Base-by-base conservation (phyloP, 2,797 vertebrate species). In the Hyperoplus immaculatus region DNA sequence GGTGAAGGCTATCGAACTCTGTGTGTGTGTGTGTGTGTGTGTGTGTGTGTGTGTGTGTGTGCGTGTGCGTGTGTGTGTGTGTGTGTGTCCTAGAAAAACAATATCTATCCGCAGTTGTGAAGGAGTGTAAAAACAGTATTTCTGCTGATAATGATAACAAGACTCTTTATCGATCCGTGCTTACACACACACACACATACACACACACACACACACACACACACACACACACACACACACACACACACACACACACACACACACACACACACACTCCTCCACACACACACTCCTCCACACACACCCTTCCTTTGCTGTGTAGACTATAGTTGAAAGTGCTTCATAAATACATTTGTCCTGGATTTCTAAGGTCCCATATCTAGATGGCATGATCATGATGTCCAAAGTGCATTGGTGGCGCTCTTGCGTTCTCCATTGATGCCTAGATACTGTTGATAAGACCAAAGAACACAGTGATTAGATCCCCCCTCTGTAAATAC, bases 391-490 rank as follows among this genome's bases (percentile, higher is more conserved):
- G 64, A 75, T 45, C 79, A 68, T 42, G 64, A 75, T 45, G 91
- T 91, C 82, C 87, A 91, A 87, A 91, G 89, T 87, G 82, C 86
- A 29, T 29, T 29, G 57, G 61, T 9, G 29, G 55, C 6, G 45
- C 54, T 78, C 47, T 51, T 29, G 29, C 29, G 0, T 49, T 75
- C 68, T 69, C 38, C 49, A 21, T 61, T 43, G 75, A 87, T 75
- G 85, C 73, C 61, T 38, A 80, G 77, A 89, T 88, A 85, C 49
- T 9, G 75, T 53, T 18, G 10, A 47, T 54, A 55, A 0, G 85
- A 87, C 91, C 90, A 91, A 89, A 63, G 71, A 80, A 64, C 74
- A 55, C 3, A 4, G 29, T 18, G 86, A 88, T 91, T 71, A 61
- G 71, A 87, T 83, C 74, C 69, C 12, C 64, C 29, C 29, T 29